These are phyloP conservation scores for Bombus superbus DNA, from an alignment of 1,140 invertebrate species.

Conservation along the genomic window DNA sequence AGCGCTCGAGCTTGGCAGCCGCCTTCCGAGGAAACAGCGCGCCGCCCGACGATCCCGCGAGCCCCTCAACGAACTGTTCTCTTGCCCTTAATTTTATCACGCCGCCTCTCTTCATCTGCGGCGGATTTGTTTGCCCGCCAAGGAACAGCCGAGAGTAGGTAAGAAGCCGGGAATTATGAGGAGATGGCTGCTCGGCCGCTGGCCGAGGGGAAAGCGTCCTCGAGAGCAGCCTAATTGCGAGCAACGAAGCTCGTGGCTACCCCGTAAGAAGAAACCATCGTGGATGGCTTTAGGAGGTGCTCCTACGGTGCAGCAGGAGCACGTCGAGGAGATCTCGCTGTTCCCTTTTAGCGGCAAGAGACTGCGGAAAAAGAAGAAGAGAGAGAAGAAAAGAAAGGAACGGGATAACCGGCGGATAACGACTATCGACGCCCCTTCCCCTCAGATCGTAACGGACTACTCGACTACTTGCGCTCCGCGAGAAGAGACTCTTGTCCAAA, in stretches of 20 bases:
- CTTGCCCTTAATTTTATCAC: slow-evolving; percentile 71
- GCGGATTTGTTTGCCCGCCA: slow-evolving; percentile 72
- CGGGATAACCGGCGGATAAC: slow-evolving; percentile 69
- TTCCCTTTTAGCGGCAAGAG: not conserved
- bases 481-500: slow-evolving; percentile 53
- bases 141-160: slow-evolving; percentile 59
- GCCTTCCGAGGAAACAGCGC: not conserved
- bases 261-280: not conserved
- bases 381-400: slow-evolving; percentile 45
- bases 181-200: slow-evolving; percentile 61
- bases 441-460: slow-evolving; percentile 72
- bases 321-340: not conserved
- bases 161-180: slow-evolving; percentile 61
- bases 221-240: slow-evolving; percentile 62
- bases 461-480: slow-evolving; percentile 24
- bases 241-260: slow-evolving; percentile 11
- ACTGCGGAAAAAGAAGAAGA: slow-evolving; percentile 15
- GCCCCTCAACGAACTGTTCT: slow-evolving; percentile 35
- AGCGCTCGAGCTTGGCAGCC: slow-evolving; percentile 24
- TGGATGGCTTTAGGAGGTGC: too few species aligned
- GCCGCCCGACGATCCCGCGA: not conserved
- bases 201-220: slow-evolving; percentile 50
- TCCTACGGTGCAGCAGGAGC: not conserved
- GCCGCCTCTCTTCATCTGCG: slow-evolving; percentile 46
- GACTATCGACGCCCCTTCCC: slow-evolving; percentile 73